phyloP scores from a whole-genome alignment of 2,113 vertebrate genomes.

The Naja naja region DNA sequence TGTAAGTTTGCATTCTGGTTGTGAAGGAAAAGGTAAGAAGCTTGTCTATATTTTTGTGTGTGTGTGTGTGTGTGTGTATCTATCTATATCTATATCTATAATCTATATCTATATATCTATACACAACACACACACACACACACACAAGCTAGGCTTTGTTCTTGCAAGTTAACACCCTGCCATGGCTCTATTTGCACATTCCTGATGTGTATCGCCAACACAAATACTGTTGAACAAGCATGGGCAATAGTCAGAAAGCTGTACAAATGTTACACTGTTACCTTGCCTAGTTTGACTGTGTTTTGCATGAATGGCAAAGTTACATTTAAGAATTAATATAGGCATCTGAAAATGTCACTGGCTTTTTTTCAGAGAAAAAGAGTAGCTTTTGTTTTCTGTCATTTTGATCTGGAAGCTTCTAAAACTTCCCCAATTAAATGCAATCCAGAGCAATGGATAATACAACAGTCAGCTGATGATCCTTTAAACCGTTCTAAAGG shows the following conservation, averaged over 20 bases:
- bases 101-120: no score
- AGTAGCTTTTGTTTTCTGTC: not conserved
- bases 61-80: no score
- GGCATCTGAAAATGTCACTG: not conserved
- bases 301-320: not conserved
- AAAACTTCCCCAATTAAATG: not conserved
- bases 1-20: no score
- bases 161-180: no score
- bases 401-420: not conserved
- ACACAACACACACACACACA: no score
- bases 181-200: no score
- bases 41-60: no score
- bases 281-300: not conserved
- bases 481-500: not conserved
- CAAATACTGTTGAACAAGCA: not conserved
- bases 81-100: no score
- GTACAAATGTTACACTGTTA: not conserved
- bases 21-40: no score
- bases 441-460: not conserved
- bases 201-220: not conserved
- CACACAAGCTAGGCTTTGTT: no score
- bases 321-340: not conserved
- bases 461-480: not conserved
- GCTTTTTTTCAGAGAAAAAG: not conserved
- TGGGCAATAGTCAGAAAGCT: no score